Evolutionary conservation across 2,797 vertebrate species (phyloP), one percentile per base, ranked within the genome.

Genomic region (Brachymystax lenok): DNA sequence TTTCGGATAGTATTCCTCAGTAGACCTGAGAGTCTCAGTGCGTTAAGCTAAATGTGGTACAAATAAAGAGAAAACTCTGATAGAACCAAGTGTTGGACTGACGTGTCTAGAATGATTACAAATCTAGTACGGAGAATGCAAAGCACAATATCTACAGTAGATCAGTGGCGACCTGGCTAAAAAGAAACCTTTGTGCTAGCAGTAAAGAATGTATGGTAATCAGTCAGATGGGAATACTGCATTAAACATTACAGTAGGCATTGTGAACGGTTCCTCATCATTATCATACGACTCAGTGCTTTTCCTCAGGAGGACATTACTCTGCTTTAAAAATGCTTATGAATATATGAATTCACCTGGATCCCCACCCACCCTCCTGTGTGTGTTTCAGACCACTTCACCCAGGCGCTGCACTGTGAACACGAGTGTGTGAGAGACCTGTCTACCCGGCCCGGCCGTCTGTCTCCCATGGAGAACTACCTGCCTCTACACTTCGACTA

Each of bases 401-500:
- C 97, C 83, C 98, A 98, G 90, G 93, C 98, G 30, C 89, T 99
- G 78, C 94, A 95, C 82, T 99, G 98, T 88, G 94, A 98, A 61
- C 98, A 99, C 0, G 96, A 98, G 82, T 99, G 98, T 1, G 95
- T 99, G 52, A 88, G 97, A 84, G 97, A 99, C 52, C 95, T 99
- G 0, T 95, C 98, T 35, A 99, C 97, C 0, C 95, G 97, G 0
- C 97, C 98, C 0, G 97, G 97, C 1, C 96, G 97, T 1, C 96
- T 98, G 76, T 97, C 97, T 0, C 97, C 98, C 1, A 97, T 98
- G 1, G 97, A 99, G 82, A 99, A 98, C 89, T 99, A 96, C 89
- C 95, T 99, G 72, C 98, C 98, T 10, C 93, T 97, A 75, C 98
- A 99, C 83, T 99, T 97, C 0, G 97, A 99, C 91, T 97, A 98